Evolutionary conservation across 92 coral and sea anemone genomes (phyloP), one percentile per base, ranked within the genome.

Genomic region (Plumapathes pennacea): DNA sequence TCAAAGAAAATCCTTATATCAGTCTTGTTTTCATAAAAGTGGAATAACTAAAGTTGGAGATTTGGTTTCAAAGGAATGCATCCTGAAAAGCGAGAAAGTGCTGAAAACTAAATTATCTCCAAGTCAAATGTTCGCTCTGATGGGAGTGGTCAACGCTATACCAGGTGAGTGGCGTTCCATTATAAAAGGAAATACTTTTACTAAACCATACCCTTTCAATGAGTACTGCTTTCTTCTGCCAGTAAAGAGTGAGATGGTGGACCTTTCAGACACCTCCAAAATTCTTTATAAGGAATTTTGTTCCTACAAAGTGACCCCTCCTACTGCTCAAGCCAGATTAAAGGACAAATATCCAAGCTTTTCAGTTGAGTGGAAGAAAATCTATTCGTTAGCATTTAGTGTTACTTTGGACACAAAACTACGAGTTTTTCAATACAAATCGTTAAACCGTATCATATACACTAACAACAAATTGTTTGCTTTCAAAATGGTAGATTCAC

Each of bases 401-500:
- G 64, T 25, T 26, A 23, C 64, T 57, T 26, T 57, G 37, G 50
- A 57, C 19, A 57, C 50, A 5, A 57, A 24, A 22, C 18, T 57
- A 14, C 39, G 24, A 14, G 50, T 15, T 23, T 40, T 57, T 38
- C 50, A 57, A 18, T 38, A 57, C 10, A 57, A 57, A n/a, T 25
- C 42, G 50, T 30, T 40, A 30, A 39, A 57, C 24, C 38, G 50
- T 57, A 57, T 0, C 13, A 6, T 36, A 32, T 57, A 5, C 14
- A 17, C 46, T 1, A 54, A 1, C 38, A 17, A 32, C 14, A 54
- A 10, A 14, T 45, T 54, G 18, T 32, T 3, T 54, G 25, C 19
- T 4, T 54, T 54, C n/a, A 54, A 54, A 26, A 55, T 55, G 20
- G 46, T 33, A 7, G 62, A 55, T 17, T 15, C 62, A 21, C 62